Conservation (phyloP, 2,888 invertebrate species). For the Ypsolopha sequella region DNA sequence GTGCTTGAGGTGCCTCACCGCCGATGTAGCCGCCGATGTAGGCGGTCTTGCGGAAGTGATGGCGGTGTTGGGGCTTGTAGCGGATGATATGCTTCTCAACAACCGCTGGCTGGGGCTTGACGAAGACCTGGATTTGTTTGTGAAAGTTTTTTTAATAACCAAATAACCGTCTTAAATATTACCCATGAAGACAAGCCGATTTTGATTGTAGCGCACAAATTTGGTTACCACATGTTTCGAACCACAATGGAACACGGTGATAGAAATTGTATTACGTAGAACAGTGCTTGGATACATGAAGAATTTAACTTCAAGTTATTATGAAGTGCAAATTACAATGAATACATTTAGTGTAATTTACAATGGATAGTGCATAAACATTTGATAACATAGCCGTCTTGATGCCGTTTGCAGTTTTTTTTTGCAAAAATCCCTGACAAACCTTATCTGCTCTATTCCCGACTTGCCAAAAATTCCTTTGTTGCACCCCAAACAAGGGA, state of each 20-base stretch:
- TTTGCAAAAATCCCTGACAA: constrained; percentile 19
- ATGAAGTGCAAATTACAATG: too few relatives aligned
- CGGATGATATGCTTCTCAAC: constrained; percentile 36
- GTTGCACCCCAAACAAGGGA: constrained; percentile 22
- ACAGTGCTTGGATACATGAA: too few relatives aligned
- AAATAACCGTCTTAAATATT: not conserved
- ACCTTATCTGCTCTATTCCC: constrained; percentile 26
- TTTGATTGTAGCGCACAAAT: not conserved
- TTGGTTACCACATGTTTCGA: not conserved
- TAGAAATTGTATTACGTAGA: not conserved
- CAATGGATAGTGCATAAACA: not conserved
- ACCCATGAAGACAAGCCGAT: not conserved
- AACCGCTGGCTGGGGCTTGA: constrained; percentile 18
- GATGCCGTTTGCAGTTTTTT: constrained; percentile 15
- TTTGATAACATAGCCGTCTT: constrained; percentile 19
- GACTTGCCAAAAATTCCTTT: constrained; percentile 18
- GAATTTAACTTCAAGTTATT: too few relatives aligned
- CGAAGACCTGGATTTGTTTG: not conserved
- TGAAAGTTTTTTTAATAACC: constrained; percentile 5
- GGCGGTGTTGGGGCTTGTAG: constrained; percentile 36
- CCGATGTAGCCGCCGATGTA: constrained; percentile 43
- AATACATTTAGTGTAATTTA: not conserved
- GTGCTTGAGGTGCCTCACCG: constrained; percentile 21
- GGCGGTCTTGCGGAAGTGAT: constrained; percentile 38
- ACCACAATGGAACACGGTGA: not conserved